Evolutionary conservation across 53 echinoderm and acorn worm species (phyloP), one percentile per base, ranked within the genome.

Genomic region (Hippasteria phrygiana): DNA sequence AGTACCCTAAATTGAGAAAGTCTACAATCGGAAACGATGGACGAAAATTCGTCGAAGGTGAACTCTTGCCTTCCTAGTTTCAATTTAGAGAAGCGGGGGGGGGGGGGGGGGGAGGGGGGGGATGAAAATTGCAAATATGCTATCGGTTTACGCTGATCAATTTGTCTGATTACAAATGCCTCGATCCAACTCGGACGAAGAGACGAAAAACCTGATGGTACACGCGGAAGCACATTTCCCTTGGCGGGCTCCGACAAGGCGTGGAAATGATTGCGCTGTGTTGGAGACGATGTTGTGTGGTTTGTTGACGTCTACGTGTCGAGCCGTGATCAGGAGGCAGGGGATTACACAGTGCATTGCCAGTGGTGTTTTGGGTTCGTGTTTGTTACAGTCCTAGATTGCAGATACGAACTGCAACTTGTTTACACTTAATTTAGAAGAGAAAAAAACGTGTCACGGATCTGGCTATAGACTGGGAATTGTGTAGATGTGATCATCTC

Each of bases 101-200:
- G 8, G 59, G 7, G 11, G 46, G 46, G 5, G 11, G 46, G 11
- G 6, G 5, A 54, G 12, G 2, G 22, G 56, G n/a, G 7, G n/a
- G 26, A 51, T 14, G 51, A 59, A 59, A 26, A 3, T 4, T 2
- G 8, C 26, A 59, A 59, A 59, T 24, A 59, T 59, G 26, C n/a
- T 59, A 59, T 59, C 24, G 59, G 59, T 24, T 59, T 59, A 55
- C 28, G 26, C 59, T 59, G 22, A 59, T 59, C 59, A 59, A 59
- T 59, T 59, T 59, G 3, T 9, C 59, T 2, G 59, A 59, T 59
- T 59, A 59, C 59, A 4, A 59, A 24, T 24, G 26, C 59, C 59
- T 59, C 59, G 26, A 59, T 59, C 59, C 26, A 18, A 24, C 59
- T 59, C 59, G 3, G 22, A 59, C 59, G 26, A 7, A 24, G 59